Evolutionary conservation across 1,140 invertebrate genomes (phyloP).

Genomic region (Penaeus japonicus): DNA sequence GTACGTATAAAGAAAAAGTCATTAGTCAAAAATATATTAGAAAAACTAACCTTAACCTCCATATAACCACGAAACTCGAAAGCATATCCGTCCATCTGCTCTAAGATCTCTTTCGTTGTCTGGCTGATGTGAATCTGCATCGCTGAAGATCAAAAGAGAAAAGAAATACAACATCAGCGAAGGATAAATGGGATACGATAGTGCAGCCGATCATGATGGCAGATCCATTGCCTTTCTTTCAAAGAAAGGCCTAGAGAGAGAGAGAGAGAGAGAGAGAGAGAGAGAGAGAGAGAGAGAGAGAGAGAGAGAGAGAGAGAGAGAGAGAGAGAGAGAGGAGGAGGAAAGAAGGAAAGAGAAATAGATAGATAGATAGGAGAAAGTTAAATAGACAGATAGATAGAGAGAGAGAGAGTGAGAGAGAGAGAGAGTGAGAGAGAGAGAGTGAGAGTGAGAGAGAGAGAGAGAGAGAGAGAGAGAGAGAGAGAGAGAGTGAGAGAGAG

Average conservation of each 20-base stretch:
- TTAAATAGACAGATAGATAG: too few species aligned
- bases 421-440: too few species aligned
- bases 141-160: slow-evolving; percentile 60
- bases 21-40: too few species aligned
- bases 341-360: not conserved
- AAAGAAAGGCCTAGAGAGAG: not conserved
- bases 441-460: too few species aligned
- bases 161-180: not conserved
- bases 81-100: slow-evolving; percentile 66
- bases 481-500: too few species aligned
- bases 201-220: too few species aligned
- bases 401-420: too few species aligned
- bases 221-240: not conserved
- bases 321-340: not conserved
- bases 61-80: slow-evolving; percentile 65
- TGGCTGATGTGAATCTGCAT: slow-evolving; percentile 68
- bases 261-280: not conserved
- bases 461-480: too few species aligned
- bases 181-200: too few species aligned
- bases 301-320: not conserved
- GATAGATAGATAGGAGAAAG: too few species aligned
- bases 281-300: not conserved
- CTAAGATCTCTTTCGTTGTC: slow-evolving; percentile 65
- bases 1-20: too few species aligned
- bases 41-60: slow-evolving; percentile 65